Evolutionary conservation across 2,888 invertebrate genomes (phyloP).

Genomic region (Ophion ellenae): DNA sequence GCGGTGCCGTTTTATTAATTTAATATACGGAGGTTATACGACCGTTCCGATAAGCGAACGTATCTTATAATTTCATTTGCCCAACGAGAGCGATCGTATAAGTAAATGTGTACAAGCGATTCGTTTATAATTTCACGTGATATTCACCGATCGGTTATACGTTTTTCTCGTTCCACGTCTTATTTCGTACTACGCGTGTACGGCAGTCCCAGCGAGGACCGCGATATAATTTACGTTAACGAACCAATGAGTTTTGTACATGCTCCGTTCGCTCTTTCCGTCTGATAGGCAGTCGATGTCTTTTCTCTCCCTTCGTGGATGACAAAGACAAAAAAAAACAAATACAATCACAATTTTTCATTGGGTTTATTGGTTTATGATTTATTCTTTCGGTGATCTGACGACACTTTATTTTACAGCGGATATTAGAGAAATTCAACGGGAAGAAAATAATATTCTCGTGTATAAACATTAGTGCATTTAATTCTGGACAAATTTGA

Average conservation of each 20-base stretch:
- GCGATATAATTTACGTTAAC: conserved; percentile 53
- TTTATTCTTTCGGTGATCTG: neutral
- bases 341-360: conserved; percentile 29
- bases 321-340: neutral
- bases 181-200: conserved; percentile 36
- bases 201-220: conserved; percentile 20
- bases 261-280: conserved; percentile 12
- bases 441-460: too few relatives aligned
- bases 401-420: neutral
- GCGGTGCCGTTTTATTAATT: conserved; percentile 59
- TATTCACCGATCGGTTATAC: conserved; percentile 54
- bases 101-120: conserved; percentile 37
- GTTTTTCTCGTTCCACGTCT: conserved; percentile 48
- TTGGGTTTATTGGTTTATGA: neutral
- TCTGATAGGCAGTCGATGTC: conserved; percentile 12
- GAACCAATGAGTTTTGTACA: conserved; percentile 50
- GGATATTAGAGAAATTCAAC: too few relatives aligned
- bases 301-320: neutral
- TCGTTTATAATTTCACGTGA: conserved; percentile 57
- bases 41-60: conserved; percentile 57
- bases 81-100: conserved; percentile 40
- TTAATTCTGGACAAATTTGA: too few relatives aligned
- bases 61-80: conserved; percentile 59
- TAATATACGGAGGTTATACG: conserved; percentile 52
- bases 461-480: too few relatives aligned